Conservation (phyloP, 2,888 invertebrate species). For the Trachelus troglodyta region DNA sequence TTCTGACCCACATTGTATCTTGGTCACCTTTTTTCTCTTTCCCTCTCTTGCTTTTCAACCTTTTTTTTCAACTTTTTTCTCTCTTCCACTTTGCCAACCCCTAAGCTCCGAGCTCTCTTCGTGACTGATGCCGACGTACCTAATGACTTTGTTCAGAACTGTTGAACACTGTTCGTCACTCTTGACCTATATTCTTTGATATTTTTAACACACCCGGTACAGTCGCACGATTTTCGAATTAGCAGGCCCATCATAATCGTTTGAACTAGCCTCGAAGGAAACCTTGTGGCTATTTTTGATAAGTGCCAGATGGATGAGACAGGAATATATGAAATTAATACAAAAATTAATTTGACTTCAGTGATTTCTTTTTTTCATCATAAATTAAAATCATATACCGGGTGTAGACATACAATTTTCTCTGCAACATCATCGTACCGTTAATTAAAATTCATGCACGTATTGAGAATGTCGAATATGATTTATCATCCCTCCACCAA, state of each 20-base stretch:
- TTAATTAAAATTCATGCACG: not conserved
- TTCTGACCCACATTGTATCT: constrained; percentile 14
- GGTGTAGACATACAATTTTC: not conserved
- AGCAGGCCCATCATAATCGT: not conserved
- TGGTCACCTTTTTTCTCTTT: not conserved
- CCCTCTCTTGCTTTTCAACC: not conserved
- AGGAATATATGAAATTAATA: not conserved
- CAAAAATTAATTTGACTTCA: not conserved
- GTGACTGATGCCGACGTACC: constrained; percentile 4
- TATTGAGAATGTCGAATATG: not conserved
- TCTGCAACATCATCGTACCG: not conserved
- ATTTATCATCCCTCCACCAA: no score
- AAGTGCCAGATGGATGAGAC: not conserved
- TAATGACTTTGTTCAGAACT: not conserved
- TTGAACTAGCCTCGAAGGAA: not conserved
- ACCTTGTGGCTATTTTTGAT: not conserved
- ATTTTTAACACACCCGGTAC: not conserved
- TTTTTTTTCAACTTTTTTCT: constrained; percentile 2
- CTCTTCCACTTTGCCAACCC: not conserved
- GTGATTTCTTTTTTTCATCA: not conserved
- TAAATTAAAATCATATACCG: not conserved
- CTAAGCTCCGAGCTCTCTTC: constrained; percentile 12
- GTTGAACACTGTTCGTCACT: not conserved
- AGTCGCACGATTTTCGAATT: not conserved
- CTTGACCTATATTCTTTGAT: not conserved